Evolutionary conservation across 2,113 vertebrate genomes (phyloP).

Genomic region (Nothobranchius furzeri): DNA sequence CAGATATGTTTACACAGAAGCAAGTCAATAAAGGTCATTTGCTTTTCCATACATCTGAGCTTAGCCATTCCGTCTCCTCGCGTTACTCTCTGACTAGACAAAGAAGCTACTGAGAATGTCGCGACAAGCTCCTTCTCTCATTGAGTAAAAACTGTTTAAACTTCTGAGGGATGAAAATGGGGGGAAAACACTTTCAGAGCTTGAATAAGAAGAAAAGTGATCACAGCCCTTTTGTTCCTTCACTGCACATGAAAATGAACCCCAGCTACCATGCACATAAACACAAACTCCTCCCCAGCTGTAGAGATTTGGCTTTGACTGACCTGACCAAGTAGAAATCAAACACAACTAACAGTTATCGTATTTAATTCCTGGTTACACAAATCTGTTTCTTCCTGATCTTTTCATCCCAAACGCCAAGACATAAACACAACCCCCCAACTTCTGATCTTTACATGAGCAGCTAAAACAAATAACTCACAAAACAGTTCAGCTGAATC

Average conservation of each 20-base stretch:
- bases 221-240: constrained; percentile 24
- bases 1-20: background rate
- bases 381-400: constrained; percentile 56
- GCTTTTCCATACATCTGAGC: constrained; percentile 44
- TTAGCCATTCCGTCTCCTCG: constrained; percentile 27
- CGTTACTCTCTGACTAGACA: constrained; percentile 56
- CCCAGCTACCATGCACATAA: background rate
- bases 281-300: constrained; percentile 20
- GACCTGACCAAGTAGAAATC: constrained; percentile 12
- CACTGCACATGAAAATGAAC: background rate
- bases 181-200: constrained; percentile 15
- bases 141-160: constrained; percentile 48
- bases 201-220: constrained; percentile 33
- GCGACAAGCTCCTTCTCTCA: constrained; percentile 34
- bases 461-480: constrained; percentile 45
- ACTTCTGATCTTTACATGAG: constrained; percentile 31
- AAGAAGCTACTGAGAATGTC: constrained; percentile 58
- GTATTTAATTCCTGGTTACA: constrained; percentile 37
- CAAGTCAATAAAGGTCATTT: constrained; percentile 29
- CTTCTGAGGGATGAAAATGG: constrained; percentile 25
- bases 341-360: constrained; percentile 44
- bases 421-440: background rate
- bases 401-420: constrained; percentile 2
- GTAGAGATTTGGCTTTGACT: constrained; percentile 25
- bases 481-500: constrained; percentile 7